phyloP scores from a whole-genome alignment of 2,797 vertebrate genomes.

The Cetoscarus ocellatus region DNA sequence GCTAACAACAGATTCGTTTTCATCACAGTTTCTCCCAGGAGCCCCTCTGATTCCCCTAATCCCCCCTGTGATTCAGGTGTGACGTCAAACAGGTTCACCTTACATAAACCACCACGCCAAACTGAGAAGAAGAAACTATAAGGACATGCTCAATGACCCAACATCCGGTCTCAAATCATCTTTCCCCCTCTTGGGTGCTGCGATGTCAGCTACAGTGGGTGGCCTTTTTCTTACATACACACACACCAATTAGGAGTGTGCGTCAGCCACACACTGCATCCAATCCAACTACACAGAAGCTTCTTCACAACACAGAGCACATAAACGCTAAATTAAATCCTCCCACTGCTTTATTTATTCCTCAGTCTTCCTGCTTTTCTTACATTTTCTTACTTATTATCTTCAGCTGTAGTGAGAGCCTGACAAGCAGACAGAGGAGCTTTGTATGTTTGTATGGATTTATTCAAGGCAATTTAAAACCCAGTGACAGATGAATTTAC shows the following conservation, averaged over 20 bases:
- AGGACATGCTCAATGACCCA: slow-evolving; percentile 3
- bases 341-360: slow-evolving; percentile 54
- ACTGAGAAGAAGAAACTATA: slow-evolving; percentile 7
- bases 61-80: slow-evolving; percentile 14
- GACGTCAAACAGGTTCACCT: slow-evolving; percentile 32
- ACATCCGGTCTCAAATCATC: slow-evolving; percentile 9
- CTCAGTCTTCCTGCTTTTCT: slow-evolving; percentile 27
- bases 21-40: slow-evolving; percentile 20
- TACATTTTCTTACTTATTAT: slow-evolving; percentile 34
- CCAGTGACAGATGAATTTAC: slow-evolving; percentile 33
- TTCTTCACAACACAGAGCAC: slow-evolving; percentile 14
- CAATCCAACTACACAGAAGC: slow-evolving; percentile 8
- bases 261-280: slow-evolving; percentile 41
- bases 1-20: no score
- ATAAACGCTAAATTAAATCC: slow-evolving; percentile 47
- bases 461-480: slow-evolving; percentile 26
- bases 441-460: slow-evolving; percentile 35
- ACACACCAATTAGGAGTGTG: slow-evolving; percentile 1
- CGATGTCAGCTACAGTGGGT: slow-evolving; percentile 25
- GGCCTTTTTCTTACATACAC: slow-evolving; percentile 8
- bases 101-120: not conserved
- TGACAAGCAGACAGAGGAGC: slow-evolving; percentile 9
- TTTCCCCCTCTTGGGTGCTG: slow-evolving; percentile 19
- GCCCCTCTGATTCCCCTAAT: slow-evolving; percentile 20
- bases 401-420: slow-evolving; percentile 28